These are phyloP conservation scores for Syngnathus floridae DNA, from an alignment of 2,113 vertebrate genomes.

Conservation along the genomic window DNA sequence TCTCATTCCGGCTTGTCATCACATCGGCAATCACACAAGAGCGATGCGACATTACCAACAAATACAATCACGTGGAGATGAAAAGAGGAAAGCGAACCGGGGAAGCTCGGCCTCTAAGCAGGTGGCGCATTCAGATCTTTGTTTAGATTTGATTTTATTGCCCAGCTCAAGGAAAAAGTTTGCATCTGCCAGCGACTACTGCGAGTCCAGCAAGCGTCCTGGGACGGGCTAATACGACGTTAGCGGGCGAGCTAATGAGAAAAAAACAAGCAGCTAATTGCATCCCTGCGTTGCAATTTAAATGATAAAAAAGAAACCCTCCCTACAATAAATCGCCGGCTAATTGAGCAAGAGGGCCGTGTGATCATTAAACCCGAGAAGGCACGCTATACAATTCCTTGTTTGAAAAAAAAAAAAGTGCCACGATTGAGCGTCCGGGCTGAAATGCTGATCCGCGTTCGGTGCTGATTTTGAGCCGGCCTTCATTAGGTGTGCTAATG, in stretches of 20 bases:
- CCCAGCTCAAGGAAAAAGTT: background rate
- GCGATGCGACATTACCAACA: slow-evolving; percentile 12
- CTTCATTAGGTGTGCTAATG: slow-evolving; percentile 8
- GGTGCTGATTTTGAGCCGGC: slow-evolving; percentile 19
- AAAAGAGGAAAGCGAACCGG: background rate
- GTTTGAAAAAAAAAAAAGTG: no score
- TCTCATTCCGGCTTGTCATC: slow-evolving; percentile 39
- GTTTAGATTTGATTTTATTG: background rate
- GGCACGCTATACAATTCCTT: background rate
- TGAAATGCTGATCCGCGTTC: slow-evolving; percentile 1
- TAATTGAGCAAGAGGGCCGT: slow-evolving; percentile 36
- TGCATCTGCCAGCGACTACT: background rate
- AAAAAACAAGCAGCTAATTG: slow-evolving; percentile 17
- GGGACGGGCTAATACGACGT: background rate
- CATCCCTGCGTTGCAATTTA: slow-evolving; percentile 22
- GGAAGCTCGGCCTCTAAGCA: background rate
- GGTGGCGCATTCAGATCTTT: no score
- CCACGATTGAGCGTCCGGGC: background rate
- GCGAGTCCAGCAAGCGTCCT: background rate
- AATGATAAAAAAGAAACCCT: slow-evolving; percentile 22
- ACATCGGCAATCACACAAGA: slow-evolving; percentile 24
- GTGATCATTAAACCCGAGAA: slow-evolving; percentile 24
- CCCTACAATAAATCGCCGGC: slow-evolving; percentile 22
- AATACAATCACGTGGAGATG: background rate
- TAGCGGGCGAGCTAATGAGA: slow-evolving; percentile 10